Percentiles rank a stretch among this genome's conserved stretches.
Evolutionary conservation across 2,113 vertebrate genomes (phyloP).

Genomic region (Ascaphus truei): DNA sequence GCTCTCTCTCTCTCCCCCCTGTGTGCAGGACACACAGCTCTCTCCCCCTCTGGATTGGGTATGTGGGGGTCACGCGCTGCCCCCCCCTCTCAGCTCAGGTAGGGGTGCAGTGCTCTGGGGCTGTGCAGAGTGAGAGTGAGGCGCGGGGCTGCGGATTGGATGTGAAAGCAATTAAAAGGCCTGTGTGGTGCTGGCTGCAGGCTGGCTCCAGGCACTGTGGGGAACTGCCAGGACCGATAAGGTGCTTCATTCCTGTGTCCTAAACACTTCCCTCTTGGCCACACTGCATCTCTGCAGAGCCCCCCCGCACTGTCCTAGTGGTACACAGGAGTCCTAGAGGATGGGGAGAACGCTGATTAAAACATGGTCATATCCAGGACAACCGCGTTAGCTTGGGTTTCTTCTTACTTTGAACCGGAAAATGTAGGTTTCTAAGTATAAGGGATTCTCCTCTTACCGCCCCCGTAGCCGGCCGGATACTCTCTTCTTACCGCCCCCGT

Average conservation of each 20-base stretch:
- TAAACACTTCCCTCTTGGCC: conserved; percentile 33
- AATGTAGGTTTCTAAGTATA: too few relatives aligned
- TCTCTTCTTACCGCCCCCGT: too few relatives aligned
- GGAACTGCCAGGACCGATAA: conserved; percentile 37
- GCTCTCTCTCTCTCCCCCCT: not conserved
- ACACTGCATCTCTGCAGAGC: conserved; percentile 27
- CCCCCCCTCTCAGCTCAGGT: conserved; percentile 9
- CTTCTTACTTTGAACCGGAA: too few relatives aligned
- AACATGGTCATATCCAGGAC: not conserved
- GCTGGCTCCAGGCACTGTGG: conserved; percentile 34
- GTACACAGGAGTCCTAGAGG: not conserved
- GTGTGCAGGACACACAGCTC: not conserved
- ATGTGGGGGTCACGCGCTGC: conserved; percentile 27
- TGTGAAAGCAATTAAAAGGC: conserved; percentile 38
- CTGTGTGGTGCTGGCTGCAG: conserved; percentile 31
- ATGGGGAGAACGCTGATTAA: not conserved
- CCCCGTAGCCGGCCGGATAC: too few relatives aligned
- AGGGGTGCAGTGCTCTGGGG: conserved; percentile 32
- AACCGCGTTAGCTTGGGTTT: too few relatives aligned
- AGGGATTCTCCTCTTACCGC: too few relatives aligned
- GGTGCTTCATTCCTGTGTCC: conserved; percentile 37
- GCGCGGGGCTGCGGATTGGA: conserved; percentile 28
- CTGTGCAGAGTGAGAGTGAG: conserved; percentile 26
- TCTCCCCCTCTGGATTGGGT: conserved; percentile 8
- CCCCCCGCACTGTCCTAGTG: conserved; percentile 11